Conservation (phyloP, 2,113 vertebrate species). For the Protobothrops mucrosquamatus region DNA sequence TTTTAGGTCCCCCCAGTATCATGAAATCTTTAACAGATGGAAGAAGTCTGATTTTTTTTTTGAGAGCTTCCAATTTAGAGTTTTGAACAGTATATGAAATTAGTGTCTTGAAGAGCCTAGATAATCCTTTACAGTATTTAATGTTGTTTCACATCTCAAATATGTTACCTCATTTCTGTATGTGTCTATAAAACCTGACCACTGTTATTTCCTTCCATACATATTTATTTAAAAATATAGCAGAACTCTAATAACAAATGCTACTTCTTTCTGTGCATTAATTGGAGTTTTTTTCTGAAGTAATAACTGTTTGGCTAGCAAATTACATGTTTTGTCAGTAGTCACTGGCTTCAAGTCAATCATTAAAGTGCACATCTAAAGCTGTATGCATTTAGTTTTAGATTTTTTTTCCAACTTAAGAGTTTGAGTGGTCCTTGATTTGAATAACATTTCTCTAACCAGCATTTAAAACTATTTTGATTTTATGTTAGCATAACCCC, state of each 20-base stretch:
- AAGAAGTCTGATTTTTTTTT: not conserved
- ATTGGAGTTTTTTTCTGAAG: not conserved
- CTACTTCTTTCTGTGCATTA: not conserved
- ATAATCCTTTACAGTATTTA: not conserved
- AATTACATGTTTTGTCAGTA: not conserved
- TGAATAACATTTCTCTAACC: slow-evolving; percentile 48
- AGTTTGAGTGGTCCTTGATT: slow-evolving; percentile 38
- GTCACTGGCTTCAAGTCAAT: slow-evolving; percentile 45
- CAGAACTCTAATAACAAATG: not conserved
- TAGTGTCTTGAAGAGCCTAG: not conserved
- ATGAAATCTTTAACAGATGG: not conserved
- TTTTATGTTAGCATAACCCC: slow-evolving; percentile 46
- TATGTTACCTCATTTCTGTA: not conserved
- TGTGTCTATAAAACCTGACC: not conserved
- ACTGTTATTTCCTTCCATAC: slow-evolving; percentile 2
- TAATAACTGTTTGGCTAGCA: not conserved
- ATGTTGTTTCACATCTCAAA: not conserved
- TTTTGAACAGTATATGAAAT: not conserved
- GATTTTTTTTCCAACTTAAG: slow-evolving; percentile 22
- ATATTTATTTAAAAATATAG: not conserved
- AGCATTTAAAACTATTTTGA: slow-evolving; percentile 52
- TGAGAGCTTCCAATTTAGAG: not conserved
- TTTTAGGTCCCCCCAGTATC: not conserved
- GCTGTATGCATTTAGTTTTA: slow-evolving; percentile 32
- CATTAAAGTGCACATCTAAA: slow-evolving; percentile 28